Evolutionary conservation across 2,113 vertebrate species (phyloP), one percentile per base, ranked within the genome.

Genomic region (Protobothrops flavoviridis): DNA sequence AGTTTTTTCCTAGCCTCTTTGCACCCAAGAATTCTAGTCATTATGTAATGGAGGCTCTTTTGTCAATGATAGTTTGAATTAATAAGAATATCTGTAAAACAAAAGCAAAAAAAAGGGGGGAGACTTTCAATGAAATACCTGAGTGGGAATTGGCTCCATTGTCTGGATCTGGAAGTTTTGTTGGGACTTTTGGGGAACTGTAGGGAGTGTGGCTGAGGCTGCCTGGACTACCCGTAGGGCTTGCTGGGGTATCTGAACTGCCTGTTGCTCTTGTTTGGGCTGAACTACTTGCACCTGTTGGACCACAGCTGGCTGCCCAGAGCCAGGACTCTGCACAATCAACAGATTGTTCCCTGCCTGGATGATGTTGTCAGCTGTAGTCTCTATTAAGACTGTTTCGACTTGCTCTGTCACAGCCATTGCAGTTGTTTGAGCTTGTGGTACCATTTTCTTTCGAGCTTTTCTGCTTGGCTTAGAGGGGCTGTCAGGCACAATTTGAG

Each of bases 191-290:
- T 99, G 99, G 2, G 99, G 99, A 90, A 99, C 98, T 0, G 98
- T 98, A 10, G 99, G 99, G 88, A 99, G 97, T 0, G 99, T 99
- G 95, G 99, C 99, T 0, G 99, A 99, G 8, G 99, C 99, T 0
- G 99, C 99, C 96, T 99, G 99, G 29, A 99, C 99, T 95, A 99
- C 99, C 1, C 99, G 98, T 92, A 99, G 97, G 2, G 99, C 99
- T 97, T 99, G 99, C 95, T 98, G 98, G 0, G 99, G 99, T 95
- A 99, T 99, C 97, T 99, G 99, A 85, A 99, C 99, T 95, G 99
- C 96, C 94, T 99, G 98, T 0, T 96, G 96, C 92, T 99, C 98
- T 0, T 96, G 97, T 96, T 98, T 98, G 90, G 98, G 98, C 95
- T 99, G 98, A 85, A 99, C 98, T 96, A 99, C 97, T 96, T 99